Evolutionary conservation across 2,797 vertebrate species (phyloP), one percentile per base, ranked within the genome.

Genomic region (Pseudocheirus occidentalis): DNA sequence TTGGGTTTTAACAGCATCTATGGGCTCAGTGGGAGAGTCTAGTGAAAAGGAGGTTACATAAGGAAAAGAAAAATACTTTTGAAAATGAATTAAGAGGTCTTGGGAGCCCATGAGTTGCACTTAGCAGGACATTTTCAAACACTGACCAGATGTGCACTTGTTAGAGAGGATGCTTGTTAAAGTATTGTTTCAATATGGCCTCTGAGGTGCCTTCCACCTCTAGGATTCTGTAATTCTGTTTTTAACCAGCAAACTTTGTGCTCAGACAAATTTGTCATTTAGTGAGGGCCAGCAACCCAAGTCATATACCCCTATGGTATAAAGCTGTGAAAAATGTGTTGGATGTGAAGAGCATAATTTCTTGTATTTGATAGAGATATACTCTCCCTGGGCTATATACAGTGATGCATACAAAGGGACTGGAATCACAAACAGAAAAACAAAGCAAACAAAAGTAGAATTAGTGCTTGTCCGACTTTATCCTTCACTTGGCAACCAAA

Each of bases 401-500:
- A 50, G 24, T 11, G 24, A 27, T 87, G 9, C 31, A 12, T 87
- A 7, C 73, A 46, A 50, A 87, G 24, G 40, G 73, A 40, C 5
- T 81, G n/a, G 40, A 87, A 46, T 87, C 40, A 11, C 21, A 87
- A 16, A 21, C 34, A 73, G 21, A 50, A 87, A 87, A 87, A 46
- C 9, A 46, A 27, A 87, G 40, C 9, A 87, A 87, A 34, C 3
- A 50, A 27, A 46, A 87, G 27, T 46, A 24, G 73, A 87, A 87
- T 87, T 94, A 92, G 73, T 52, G 24, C 29, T 73, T 90, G 12
- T 94, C 91, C 93, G 56, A 13, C 16, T 93, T 54, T 92, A 4
- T 96, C 62, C 92, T 95, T 29, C 46, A 28, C 92, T 92, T 94
- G 2, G 46, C 24, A 50, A 18, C 12, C 56, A 91, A 53, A 16